phyloP scores from a whole-genome alignment of 2,113 vertebrate species.

The Theropithecus gelada region DNA sequence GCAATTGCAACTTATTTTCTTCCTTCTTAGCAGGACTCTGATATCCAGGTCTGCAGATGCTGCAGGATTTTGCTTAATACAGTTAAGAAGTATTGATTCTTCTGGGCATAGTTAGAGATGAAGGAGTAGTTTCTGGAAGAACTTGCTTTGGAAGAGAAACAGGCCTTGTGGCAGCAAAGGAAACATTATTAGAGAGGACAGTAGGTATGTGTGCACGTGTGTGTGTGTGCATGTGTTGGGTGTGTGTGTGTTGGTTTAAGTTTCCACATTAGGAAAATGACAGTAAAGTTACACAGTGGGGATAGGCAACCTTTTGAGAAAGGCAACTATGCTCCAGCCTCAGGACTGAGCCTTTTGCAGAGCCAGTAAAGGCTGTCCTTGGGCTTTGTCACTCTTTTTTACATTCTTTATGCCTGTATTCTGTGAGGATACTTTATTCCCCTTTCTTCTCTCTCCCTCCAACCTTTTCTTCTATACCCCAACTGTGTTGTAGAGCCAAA shows the following conservation, averaged over 20 bases:
- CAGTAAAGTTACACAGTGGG: background rate
- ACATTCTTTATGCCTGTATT: background rate
- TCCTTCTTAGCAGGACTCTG: background rate
- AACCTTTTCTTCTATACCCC: background rate
- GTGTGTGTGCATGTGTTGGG: background rate
- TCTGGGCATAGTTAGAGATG: background rate
- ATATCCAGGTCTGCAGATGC: background rate
- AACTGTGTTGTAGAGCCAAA: background rate
- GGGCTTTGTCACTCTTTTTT: background rate
- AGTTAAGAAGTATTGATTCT: background rate
- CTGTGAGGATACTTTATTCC: background rate
- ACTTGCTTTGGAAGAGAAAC: background rate
- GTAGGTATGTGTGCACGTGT: background rate
- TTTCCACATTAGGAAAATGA: background rate
- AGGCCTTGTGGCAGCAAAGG: background rate
- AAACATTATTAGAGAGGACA: background rate
- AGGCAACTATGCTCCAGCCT: background rate
- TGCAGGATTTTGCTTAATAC: slow-evolving; percentile 23
- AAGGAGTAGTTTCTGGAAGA: background rate
- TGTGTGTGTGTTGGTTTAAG: background rate
- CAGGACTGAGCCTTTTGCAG: background rate
- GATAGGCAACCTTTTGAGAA: background rate
- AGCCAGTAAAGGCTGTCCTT: background rate
- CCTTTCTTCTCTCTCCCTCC: background rate
- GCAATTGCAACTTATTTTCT: background rate